A percentile compares a stretch with the other conserved stretches of the same genome.
These are phyloP conservation scores for Capromys pilorides DNA, from an alignment of 2,797 vertebrate species.

Conservation along the genomic window DNA sequence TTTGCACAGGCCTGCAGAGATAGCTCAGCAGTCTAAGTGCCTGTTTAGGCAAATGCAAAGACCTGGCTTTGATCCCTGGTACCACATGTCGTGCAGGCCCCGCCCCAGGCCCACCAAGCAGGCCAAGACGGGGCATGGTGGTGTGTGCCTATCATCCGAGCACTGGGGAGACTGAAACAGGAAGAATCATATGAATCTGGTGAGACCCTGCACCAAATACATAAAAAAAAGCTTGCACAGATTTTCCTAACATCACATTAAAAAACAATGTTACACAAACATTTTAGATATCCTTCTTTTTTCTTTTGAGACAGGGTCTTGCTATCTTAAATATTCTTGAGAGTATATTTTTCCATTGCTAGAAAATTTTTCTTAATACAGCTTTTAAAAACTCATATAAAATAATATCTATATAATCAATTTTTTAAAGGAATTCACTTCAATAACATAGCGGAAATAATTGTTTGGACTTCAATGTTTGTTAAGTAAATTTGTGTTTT, in stretches of 20 bases:
- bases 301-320: too few species aligned
- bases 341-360: constrained; percentile 12
- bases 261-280: constrained; percentile 5
- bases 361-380: constrained; percentile 33
- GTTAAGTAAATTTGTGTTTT: constrained; percentile 38
- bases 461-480: constrained; percentile 4
- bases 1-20: not conserved
- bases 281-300: too few species aligned
- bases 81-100: too few species aligned
- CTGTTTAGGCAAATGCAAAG: too few species aligned
- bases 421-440: constrained; percentile 22
- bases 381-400: constrained; percentile 45
- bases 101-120: too few species aligned
- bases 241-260: constrained; percentile 13
- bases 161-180: too few species aligned
- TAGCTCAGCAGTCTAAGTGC: too few species aligned
- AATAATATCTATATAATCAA: constrained; percentile 30
- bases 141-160: too few species aligned
- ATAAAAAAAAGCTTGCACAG: not conserved
- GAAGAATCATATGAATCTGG: too few species aligned
- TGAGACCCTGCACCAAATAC: too few species aligned
- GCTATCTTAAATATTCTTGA: not conserved
- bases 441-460: constrained; percentile 51
- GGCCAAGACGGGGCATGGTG: too few species aligned
- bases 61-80: too few species aligned